Evolutionary conservation across 2,797 vertebrate species (phyloP).

Genomic region (Rousettus madagascariensis): DNA sequence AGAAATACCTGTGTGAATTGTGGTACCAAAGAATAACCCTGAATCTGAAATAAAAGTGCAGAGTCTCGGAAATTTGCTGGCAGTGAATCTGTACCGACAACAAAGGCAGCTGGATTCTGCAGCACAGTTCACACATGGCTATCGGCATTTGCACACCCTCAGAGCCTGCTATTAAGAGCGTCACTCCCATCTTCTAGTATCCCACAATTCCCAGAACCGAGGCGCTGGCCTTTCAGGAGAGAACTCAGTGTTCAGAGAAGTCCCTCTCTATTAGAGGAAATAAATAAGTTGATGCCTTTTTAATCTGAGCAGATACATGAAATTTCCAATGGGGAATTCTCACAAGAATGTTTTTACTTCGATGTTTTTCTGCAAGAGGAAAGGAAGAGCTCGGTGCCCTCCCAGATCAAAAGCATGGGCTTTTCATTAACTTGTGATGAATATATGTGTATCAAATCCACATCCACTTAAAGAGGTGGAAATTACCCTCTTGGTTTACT

Average conservation of each 20-base stretch:
- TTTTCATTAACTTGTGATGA: constrained; percentile 71
- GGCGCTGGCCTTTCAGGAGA: constrained; percentile 58
- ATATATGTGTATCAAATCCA: constrained; percentile 55
- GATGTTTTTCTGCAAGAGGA: constrained; percentile 58
- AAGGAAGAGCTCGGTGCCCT: constrained; percentile 50
- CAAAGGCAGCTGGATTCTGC: constrained; percentile 53
- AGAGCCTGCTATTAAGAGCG: constrained; percentile 69
- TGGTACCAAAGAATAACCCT: constrained; percentile 70
- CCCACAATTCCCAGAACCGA: constrained; percentile 63
- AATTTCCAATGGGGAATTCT: constrained; percentile 55
- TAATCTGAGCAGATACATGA: constrained; percentile 62
- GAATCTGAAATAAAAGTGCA: constrained; percentile 70
- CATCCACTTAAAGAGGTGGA: constrained; percentile 48
- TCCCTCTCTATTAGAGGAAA: constrained; percentile 64
- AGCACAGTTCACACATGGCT: constrained; percentile 46
- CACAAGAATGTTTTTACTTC: constrained; percentile 63
- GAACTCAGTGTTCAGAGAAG: background rate
- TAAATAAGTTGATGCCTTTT: constrained; percentile 33
- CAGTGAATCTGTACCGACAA: constrained; percentile 47
- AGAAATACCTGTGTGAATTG: constrained; percentile 70
- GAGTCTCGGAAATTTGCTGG: constrained; percentile 69
- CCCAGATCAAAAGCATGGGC: constrained; percentile 39
- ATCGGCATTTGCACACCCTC: constrained; percentile 56
- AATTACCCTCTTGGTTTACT: constrained; percentile 65
- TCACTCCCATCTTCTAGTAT: constrained; percentile 24